Conservation (phyloP, 2,113 vertebrate genomes). For the Syrmaticus mikado region DNA sequence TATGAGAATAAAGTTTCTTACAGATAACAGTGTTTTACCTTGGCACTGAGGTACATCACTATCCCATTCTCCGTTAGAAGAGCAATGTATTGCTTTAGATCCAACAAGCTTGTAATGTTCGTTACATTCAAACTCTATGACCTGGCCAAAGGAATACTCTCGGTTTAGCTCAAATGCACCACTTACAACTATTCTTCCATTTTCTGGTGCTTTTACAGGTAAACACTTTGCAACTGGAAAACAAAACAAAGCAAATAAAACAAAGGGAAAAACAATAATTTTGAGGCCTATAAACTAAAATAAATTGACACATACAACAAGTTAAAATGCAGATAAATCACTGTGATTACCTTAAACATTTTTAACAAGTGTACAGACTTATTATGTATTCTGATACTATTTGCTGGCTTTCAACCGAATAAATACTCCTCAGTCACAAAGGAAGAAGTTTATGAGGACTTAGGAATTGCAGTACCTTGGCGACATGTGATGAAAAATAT, state of each 20-base stretch:
- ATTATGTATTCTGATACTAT: not conserved
- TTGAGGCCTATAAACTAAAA: not conserved
- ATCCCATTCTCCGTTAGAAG: slow-evolving; percentile 81
- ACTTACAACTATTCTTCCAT: slow-evolving; percentile 44
- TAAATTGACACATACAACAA: not conserved
- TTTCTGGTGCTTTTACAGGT: slow-evolving; percentile 53
- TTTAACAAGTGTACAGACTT: not conserved
- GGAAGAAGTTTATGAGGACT: not conserved
- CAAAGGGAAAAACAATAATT: not conserved
- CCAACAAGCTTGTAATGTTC: slow-evolving; percentile 66
- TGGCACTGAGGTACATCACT: slow-evolving; percentile 77
- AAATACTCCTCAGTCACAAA: not conserved
- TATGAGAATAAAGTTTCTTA: not conserved
- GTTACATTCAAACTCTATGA: slow-evolving; percentile 80
- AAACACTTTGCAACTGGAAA: slow-evolving; percentile 78
- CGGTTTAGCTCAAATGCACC: slow-evolving; percentile 26
- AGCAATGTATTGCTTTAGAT: slow-evolving; percentile 75
- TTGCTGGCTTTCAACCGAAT: not conserved
- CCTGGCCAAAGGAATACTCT: slow-evolving; percentile 76
- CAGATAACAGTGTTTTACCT: slow-evolving; percentile 73
- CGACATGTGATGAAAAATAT: not conserved
- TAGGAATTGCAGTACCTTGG: not conserved
- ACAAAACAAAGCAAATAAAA: not conserved
- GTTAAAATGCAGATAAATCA: not conserved
- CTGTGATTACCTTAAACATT: not conserved